These are phyloP conservation scores for Aptenodytes patagonicus DNA, from an alignment of 2,113 vertebrate species.

Conservation along the genomic window DNA sequence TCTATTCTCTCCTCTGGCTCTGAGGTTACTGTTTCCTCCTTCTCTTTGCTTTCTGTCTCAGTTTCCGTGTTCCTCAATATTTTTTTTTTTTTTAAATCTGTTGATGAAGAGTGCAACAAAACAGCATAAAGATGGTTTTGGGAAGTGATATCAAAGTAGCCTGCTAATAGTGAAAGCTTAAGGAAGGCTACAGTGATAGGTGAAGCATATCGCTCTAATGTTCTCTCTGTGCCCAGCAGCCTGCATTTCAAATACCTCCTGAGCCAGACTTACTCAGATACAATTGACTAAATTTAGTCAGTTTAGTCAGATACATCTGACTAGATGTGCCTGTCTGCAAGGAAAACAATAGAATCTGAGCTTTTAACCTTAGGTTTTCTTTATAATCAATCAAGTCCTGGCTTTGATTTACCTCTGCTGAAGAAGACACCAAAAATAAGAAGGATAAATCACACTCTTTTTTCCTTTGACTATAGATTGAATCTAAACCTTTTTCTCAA, in stretches of 20 bases:
- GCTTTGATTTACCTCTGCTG: background rate
- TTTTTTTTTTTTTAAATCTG: background rate
- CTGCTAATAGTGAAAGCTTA: background rate
- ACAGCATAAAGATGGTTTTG: background rate
- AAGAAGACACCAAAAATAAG: background rate
- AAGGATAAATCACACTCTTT: background rate
- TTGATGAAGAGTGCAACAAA: background rate
- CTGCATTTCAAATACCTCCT: background rate
- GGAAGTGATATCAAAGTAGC: background rate
- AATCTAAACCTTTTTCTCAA: background rate
- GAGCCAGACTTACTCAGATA: background rate
- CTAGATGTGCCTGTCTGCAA: background rate
- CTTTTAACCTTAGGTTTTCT: background rate
- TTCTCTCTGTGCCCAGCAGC: background rate
- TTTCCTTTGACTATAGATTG: background rate
- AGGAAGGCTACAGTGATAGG: background rate
- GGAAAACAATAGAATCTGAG: background rate
- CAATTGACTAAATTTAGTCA: background rate
- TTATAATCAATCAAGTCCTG: background rate
- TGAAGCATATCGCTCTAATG: background rate
- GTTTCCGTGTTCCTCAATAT: rapidly evolving
- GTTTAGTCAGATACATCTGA: background rate
- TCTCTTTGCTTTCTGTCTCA: background rate
- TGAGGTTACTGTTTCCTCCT: background rate
- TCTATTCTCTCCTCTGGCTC: background rate